Evolutionary conservation across 2,113 vertebrate species (phyloP).

Genomic region (Orthonyx spaldingii): DNA sequence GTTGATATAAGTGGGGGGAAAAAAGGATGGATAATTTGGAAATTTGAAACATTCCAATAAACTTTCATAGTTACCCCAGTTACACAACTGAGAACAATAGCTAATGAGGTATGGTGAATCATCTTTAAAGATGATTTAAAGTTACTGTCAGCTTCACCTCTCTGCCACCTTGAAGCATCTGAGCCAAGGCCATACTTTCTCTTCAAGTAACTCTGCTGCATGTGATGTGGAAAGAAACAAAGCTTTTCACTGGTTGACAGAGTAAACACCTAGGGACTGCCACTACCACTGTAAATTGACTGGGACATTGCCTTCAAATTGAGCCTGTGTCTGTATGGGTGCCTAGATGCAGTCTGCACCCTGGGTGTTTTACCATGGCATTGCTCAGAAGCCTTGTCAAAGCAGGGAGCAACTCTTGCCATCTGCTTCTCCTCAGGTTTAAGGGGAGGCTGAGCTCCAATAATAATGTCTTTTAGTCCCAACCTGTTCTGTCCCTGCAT

Average conservation of each 20-base stretch:
- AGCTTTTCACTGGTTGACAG: neutral
- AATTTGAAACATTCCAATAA: neutral
- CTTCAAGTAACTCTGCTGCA: neutral
- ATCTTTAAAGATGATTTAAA: neutral
- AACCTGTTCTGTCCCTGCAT: neutral
- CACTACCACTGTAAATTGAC: neutral
- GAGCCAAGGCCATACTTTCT: neutral
- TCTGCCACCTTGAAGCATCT: neutral
- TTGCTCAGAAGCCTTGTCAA: neutral
- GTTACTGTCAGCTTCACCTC: neutral
- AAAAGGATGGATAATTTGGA: neutral
- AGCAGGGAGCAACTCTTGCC: neutral
- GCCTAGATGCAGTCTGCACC: neutral
- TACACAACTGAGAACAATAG: neutral
- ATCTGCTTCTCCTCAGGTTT: neutral
- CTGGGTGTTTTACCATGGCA: neutral
- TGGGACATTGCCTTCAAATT: neutral
- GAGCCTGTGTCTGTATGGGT: too few species aligned
- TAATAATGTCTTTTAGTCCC: neutral
- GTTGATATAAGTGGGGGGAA: accelerated
- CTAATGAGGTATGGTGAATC: neutral
- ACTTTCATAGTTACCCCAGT: neutral
- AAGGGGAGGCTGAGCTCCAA: neutral
- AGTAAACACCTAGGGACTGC: neutral
- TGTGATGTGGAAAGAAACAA: neutral